Evolutionary conservation across 1,140 invertebrate genomes (phyloP), one percentile per base, ranked within the genome.

Genomic region (Cherax destructor): DNA sequence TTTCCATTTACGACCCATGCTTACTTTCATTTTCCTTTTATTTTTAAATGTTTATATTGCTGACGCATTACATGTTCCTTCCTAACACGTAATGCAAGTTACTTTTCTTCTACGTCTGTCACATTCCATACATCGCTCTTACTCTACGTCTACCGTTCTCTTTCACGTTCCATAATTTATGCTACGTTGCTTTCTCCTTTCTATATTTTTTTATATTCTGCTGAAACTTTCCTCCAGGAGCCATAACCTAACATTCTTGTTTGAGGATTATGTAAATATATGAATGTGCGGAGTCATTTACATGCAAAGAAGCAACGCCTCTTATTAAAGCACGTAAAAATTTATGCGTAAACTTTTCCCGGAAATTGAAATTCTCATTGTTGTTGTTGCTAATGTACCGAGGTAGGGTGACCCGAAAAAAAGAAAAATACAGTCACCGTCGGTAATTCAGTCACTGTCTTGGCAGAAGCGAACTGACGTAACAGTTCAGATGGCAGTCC

Each of bases 251-350:
- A 74, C 69, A 74, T 74, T 74, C 69, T 74, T 74, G 69, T 74
- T 74, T 74, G 69, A 74, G 69, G 24, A 74, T 30, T 74, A 74
- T 74, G 69, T 74, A 74, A 74, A 74, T 74, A 74, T 9, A 74
- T 6, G 24, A 74, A n/a, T 30, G n/a, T 74, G 69, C 69, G 69
- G 69, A 21, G 69, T n/a, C 24, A 74, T 74, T 74, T 74, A 74
- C 69, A 74, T 74, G 30, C 69, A 74, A 74, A 74, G n/a, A n/a
- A 74, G 69, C 69, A 74, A 30, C 69, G 24, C 69, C 69, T 74
- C 5, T 74, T 74, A 74, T 74, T 74, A 74, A 74, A 74, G 4
- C 21, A 74, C 69, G 30, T 30, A 74, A 21, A 30, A 9, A 74
- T 74, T 74, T 74, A 74, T 30, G 16, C 3, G 7, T 4, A 74